Base-by-base conservation (phyloP, 2,888 invertebrate genomes). In the Campopleginae sp. region DNA sequence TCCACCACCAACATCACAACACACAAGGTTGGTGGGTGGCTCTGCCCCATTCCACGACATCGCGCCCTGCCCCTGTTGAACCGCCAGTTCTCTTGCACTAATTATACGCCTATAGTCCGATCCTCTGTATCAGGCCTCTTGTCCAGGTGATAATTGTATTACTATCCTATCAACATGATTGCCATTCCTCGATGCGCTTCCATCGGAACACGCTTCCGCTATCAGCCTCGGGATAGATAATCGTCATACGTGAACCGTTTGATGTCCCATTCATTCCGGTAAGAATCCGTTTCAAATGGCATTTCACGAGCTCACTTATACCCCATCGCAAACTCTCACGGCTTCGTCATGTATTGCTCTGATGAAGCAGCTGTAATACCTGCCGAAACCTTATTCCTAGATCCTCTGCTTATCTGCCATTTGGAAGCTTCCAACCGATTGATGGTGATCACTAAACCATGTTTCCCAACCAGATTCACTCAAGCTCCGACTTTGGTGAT, bases 121-220 rank as follows among this genome's bases (percentile, higher is more conserved):
- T 86, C 87, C 90, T 86, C 90, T 91, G 71, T 85, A 89, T 90
- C 89, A 88, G 90, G 86, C 88, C 91, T 90, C 91, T 91, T 90
- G 90, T 90, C 86, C 92, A 92, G 91, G 92, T 92, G 92, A 92
- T 92, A 92, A 92, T 92, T 91, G 92, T 92, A 92, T 92, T 92
- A 92, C 91, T 90, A 91, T 92, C 92, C 92, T 92, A 92, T 92
- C 92, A 92, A 89, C 91, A 91, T 92, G 92, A 92, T 92, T 92
- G 92, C 92, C 92, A 92, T 92, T 92, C 91, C 92, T 90, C 87
- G 85, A 88, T 85, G 89, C 90, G 89, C 89, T 90, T 89, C 83
- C 88, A 89, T 79, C 79, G 68, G 33, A 78, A 51, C 77, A 58
- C 27, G 61, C 27, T 65, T 27, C 48, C 14, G 61, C 31, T 51